Conservation (phyloP, 2,113 vertebrate genomes). For the Procavia capensis region DNA sequence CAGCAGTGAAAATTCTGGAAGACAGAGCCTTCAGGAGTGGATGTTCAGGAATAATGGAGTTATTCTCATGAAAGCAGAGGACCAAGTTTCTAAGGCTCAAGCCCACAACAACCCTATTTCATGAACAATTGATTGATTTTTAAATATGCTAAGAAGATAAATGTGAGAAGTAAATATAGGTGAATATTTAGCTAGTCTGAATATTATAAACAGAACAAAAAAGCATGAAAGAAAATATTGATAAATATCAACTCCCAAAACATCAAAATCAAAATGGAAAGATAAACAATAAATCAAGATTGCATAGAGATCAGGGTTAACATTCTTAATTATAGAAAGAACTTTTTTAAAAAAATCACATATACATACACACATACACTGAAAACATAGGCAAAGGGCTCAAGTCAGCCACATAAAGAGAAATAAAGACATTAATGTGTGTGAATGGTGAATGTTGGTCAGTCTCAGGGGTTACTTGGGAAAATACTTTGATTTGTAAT, state of each 20-base stretch:
- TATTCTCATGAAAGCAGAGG: neutral
- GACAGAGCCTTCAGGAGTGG: neutral
- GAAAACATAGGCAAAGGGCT: neutral
- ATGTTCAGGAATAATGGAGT: neutral
- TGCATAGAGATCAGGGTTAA: neutral
- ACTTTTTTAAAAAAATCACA: neutral
- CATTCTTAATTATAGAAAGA: conserved; percentile 19
- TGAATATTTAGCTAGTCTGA: neutral
- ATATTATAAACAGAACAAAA: neutral
- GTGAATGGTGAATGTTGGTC: neutral
- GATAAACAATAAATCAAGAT: neutral
- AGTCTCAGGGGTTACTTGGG: neutral
- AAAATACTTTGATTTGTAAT: neutral
- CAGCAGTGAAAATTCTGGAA: neutral
- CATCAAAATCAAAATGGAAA: conserved; percentile 20
- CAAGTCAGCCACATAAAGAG: neutral
- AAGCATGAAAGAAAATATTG: neutral
- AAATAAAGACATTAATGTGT: neutral
- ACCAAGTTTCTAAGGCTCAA: neutral
- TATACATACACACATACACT: neutral
- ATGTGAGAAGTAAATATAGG: neutral
- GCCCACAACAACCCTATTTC: neutral
- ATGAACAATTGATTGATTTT: neutral
- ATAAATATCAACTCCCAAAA: neutral
- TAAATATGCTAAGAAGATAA: neutral